Conservation (phyloP, 2,113 vertebrate species). For the Ardeotis arabs region DNA sequence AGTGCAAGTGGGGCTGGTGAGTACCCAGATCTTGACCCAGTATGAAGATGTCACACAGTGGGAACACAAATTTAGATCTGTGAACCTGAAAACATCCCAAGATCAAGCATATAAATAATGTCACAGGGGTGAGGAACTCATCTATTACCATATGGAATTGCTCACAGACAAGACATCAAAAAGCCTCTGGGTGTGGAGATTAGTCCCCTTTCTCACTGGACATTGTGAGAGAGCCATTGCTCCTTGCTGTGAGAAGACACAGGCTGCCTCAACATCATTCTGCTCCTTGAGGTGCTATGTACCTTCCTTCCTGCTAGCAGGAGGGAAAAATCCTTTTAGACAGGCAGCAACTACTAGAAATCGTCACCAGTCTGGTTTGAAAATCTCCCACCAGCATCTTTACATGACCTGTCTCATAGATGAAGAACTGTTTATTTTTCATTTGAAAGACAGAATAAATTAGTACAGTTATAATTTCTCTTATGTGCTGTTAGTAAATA, state of each 20-base stretch:
- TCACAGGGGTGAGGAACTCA: neutral
- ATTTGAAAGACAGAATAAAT: neutral
- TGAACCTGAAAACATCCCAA: neutral
- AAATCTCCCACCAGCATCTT: neutral
- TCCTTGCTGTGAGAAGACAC: neutral
- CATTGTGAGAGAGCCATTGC: neutral
- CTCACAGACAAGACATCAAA: neutral
- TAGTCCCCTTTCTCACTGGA: fast-evolving
- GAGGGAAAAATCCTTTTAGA: neutral
- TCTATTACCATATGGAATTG: neutral
- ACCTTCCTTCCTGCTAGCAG: neutral
- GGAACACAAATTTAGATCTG: neutral
- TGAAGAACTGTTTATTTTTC: neutral
- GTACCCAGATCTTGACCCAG: neutral
- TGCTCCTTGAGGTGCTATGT: neutral
- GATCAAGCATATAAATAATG: neutral
- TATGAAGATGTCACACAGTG: neutral
- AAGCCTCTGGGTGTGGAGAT: neutral
- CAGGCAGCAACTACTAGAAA: neutral
- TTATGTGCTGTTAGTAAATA: neutral
- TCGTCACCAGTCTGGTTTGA: neutral
- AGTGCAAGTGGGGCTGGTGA: neutral
- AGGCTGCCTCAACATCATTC: fast-evolving
- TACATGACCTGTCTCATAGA: neutral
- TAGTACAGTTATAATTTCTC: neutral